Evolutionary conservation across 2,797 vertebrate genomes (phyloP).

Genomic region (Haliaeetus albicilla): DNA sequence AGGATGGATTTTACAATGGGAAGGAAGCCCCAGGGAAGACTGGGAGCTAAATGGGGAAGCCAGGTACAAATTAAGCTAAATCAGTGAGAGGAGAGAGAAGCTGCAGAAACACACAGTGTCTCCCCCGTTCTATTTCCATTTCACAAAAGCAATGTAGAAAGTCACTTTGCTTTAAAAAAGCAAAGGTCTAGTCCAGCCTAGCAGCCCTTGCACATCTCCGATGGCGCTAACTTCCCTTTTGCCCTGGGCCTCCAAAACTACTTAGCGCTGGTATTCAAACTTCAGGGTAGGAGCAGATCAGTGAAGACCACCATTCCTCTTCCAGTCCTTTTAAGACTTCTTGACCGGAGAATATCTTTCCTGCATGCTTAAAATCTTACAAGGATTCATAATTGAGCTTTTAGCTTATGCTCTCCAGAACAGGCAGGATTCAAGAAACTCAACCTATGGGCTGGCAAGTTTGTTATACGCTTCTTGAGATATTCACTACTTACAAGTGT

Average conservation of each 20-base stretch:
- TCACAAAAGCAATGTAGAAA: not conserved
- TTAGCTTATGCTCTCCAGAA: not conserved
- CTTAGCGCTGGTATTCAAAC: rapidly evolving
- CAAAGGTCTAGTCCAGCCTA: not conserved
- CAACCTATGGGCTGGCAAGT: not conserved
- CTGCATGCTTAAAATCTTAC: not conserved
- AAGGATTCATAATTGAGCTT: not conserved
- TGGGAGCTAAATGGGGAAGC: not conserved
- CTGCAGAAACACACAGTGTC: not conserved
- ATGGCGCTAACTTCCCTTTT: not conserved
- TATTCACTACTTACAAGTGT: not conserved
- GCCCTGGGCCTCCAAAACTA: not conserved
- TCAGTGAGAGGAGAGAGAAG: not conserved
- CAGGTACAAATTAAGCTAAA: not conserved
- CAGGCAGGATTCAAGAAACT: not conserved
- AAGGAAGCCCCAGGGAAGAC: not conserved
- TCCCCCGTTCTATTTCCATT: not conserved
- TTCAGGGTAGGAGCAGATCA: not conserved
- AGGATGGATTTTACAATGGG: not conserved
- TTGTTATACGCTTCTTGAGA: not conserved
- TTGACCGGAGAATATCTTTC: not conserved
- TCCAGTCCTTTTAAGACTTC: not conserved
- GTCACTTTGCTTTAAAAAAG: not conserved
- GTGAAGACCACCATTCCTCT: not conserved
- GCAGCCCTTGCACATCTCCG: not conserved